Evolutionary conservation across 2,113 vertebrate species (phyloP), one percentile per base, ranked within the genome.

Genomic region (Tenebrosternarchus preto): DNA sequence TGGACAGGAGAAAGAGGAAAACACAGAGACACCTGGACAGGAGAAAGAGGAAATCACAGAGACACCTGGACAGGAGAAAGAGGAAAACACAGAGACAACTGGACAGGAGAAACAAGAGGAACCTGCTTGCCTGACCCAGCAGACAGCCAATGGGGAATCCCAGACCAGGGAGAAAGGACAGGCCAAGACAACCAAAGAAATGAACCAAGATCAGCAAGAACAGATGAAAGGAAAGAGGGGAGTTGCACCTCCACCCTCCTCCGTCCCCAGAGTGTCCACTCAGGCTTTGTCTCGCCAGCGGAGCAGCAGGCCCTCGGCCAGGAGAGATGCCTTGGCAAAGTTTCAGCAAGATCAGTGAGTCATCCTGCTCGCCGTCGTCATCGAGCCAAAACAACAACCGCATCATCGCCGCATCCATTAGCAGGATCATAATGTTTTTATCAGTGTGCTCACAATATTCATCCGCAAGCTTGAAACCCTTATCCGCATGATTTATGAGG

Each of bases 261-360:
- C 70, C 61, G 5, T 67, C 20, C 24, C 77, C 17, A 80, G 88
- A 63, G 8, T 82, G 24, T 64, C 86, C 1, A 56, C 43, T 1
- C 80, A 80, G n/a, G 1, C 82, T 7, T 83, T 88, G 3, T 84
- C 90, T 19, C 90, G 92, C 0, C 88, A 88, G 63, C 86, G 91
- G 70, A 87, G 90, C 0, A 68, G 84, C 0, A 86, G 91, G 31
- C 88, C 88, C 0, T 80, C 91, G 1, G 69, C 89, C 12, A 91
- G 88, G 83, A 92, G 87, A 1, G 92, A 91, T 71, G 92, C 92
- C 16, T 90, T 93, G 29, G 93, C 92, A 73, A 93, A 93, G 82
- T 94, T 94, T 78, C 90, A 94, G 68, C 89, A 93, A 82, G 89
- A 90, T 15, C 85, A 92, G 93, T 93, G 85, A 92, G 92, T 88